These are phyloP conservation scores for Poecilia picta DNA, from an alignment of 2,797 vertebrate species.

Conservation along the genomic window DNA sequence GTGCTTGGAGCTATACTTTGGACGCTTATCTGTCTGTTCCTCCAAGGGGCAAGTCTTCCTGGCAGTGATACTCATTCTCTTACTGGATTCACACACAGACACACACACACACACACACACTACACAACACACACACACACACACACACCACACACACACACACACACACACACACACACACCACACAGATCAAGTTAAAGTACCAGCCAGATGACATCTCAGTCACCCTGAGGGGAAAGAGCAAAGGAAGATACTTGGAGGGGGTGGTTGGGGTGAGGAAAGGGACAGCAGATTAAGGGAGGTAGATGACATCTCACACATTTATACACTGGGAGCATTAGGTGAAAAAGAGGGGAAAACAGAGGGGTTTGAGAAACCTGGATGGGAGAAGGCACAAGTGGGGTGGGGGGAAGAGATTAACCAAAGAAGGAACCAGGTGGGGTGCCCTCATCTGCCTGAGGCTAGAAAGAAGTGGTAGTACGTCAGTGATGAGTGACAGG, in stretches of 20 bases:
- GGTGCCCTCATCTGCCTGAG: conserved; percentile 30
- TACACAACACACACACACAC: too few relatives aligned
- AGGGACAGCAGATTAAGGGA: conserved; percentile 37
- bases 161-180: conserved; percentile 24
- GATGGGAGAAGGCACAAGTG: conserved; percentile 9
- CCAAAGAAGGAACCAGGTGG: conserved; percentile 35
- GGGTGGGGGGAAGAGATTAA: conserved; percentile 29
- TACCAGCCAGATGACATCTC: conserved; percentile 69
- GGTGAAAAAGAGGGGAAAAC: conserved; percentile 16
- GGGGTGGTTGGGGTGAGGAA: conserved; percentile 7
- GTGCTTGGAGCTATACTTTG: conserved; percentile 61
- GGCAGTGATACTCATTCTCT: conserved; percentile 55
- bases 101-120: conserved; percentile 38
- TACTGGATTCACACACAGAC: conserved; percentile 39
- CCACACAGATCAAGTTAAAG: conserved; percentile 37
- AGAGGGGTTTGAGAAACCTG: conserved; percentile 16
- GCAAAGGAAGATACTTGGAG: conserved; percentile 51
- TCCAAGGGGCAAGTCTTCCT: conserved; percentile 69
- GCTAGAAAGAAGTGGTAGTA: conserved; percentile 10
- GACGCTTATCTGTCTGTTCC: conserved; percentile 74
- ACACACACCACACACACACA: conserved; percentile 37
- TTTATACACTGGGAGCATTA: conserved; percentile 40
- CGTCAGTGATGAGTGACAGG: conserved; percentile 13
- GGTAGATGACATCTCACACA: conserved; percentile 58
- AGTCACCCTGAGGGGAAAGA: conserved; percentile 47